Conservation (phyloP, 2,797 vertebrate genomes). For the Epinephelus awoara region DNA sequence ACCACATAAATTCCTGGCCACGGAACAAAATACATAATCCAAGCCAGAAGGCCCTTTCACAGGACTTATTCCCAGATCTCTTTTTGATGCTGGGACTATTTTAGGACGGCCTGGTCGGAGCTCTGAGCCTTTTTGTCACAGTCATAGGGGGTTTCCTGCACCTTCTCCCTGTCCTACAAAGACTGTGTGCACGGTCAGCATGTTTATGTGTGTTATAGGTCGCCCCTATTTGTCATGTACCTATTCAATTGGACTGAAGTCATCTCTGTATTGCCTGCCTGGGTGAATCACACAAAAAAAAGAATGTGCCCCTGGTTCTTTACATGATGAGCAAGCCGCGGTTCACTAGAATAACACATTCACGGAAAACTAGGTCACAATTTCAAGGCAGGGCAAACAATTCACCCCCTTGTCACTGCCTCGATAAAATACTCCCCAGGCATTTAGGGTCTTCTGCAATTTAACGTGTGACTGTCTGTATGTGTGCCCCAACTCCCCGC, state of each 20-base stretch:
- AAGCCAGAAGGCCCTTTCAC: constrained; percentile 58
- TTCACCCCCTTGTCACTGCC: constrained; percentile 61
- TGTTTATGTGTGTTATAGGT: constrained; percentile 24
- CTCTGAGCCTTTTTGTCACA: constrained; percentile 47
- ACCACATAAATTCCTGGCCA: constrained; percentile 78
- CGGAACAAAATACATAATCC: constrained; percentile 72
- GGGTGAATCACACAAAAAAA: constrained; percentile 68
- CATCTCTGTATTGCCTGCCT: constrained; percentile 53
- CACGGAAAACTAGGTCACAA: constrained; percentile 75
- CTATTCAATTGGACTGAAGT: constrained; percentile 66
- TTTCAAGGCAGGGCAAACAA: constrained; percentile 71
- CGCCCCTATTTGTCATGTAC: constrained; percentile 56
- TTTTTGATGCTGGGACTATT: constrained; percentile 60
- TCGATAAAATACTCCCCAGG: constrained; percentile 56
- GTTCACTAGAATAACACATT: constrained; percentile 69
- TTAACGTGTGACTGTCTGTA: constrained; percentile 55
- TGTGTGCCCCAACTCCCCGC: constrained; percentile 47
- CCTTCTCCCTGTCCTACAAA: constrained; percentile 41
- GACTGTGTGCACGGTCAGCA: constrained; percentile 28
- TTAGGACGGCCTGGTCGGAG: constrained; percentile 40
- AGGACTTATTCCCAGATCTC: constrained; percentile 52
- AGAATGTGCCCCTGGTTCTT: constrained; percentile 56
- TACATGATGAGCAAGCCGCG: constrained; percentile 69
- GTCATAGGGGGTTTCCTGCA: constrained; percentile 53
- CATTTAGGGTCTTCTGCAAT: constrained; percentile 67